phyloP scores from a whole-genome alignment of 2,888 invertebrate genomes.

The Trissolcus japonicus region DNA sequence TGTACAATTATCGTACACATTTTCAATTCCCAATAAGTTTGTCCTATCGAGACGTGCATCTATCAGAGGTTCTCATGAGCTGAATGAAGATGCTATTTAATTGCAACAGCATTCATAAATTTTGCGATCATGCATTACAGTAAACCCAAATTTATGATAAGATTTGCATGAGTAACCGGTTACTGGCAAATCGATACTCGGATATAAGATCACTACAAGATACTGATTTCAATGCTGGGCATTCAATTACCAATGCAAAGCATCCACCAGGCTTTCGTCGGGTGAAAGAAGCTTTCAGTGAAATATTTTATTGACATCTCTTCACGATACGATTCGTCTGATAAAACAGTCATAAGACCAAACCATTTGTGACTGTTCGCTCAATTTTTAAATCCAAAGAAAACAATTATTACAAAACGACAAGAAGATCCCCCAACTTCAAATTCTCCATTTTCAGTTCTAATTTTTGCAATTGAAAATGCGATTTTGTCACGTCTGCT shows the following conservation, averaged over 20 bases:
- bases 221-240: slow-evolving; percentile 44
- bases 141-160: slow-evolving; percentile 52
- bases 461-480: no score
- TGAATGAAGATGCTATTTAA: slow-evolving; percentile 54
- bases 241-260: slow-evolving; percentile 47
- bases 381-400: slow-evolving; percentile 15
- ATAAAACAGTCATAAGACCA: slow-evolving; percentile 21
- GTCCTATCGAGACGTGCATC: slow-evolving; percentile 43
- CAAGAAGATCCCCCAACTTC: no score
- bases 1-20: slow-evolving; percentile 37
- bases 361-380: slow-evolving; percentile 26
- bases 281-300: slow-evolving; percentile 19
- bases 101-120: slow-evolving; percentile 48
- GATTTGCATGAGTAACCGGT: slow-evolving; percentile 50
- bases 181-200: slow-evolving; percentile 43
- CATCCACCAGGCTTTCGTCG: slow-evolving; percentile 7
- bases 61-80: slow-evolving; percentile 40
- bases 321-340: slow-evolving; percentile 18
- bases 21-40: slow-evolving; percentile 40
- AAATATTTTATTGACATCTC: slow-evolving; percentile 41
- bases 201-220: slow-evolving; percentile 48
- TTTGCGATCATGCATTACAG: slow-evolving; percentile 41
- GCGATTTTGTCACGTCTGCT: no score
- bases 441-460: no score
- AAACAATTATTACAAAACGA: no score